Evolutionary conservation across 2,888 invertebrate species (phyloP), one percentile per base, ranked within the genome.

Genomic region (Pelosia muscerda): DNA sequence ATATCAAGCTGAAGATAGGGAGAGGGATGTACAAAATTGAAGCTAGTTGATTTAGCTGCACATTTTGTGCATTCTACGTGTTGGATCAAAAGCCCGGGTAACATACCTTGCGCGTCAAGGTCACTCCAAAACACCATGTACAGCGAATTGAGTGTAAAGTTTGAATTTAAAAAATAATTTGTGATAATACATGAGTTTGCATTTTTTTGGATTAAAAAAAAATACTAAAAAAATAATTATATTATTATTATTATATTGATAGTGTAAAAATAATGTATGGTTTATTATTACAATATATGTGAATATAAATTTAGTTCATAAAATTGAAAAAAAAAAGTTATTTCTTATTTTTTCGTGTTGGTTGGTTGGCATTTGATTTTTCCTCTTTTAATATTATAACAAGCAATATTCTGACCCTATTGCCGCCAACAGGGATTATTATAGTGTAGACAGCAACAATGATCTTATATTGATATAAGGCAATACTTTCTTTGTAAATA

Each of bases 201-300:
- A 78, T 81, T 82, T 81, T 74, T 76, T 77, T 75, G 56, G 59
- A 68, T 62, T 65, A 65, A 71, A 73, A 73, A 65, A 65, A 65
- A 57, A 54, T 61, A 75, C 73, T 68, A 73, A 75, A 73, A 69
- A 76, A 63, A 60, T 59, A 65, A 38, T 57, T 66, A 38, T 38
- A 38, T 38, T 38, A 38, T 38, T 34, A 34, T 34, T 38, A 38
- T 38, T 38, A 38, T 61, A 54, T 73, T 73, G 49, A 75, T 74
- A 74, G 72, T 78, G 81, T 79, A 79, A 75, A 69, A 75, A 81
- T 79, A 70, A 69, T 79, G 80, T 81, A 81, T 69, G 72, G 73
- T 68, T 64, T 56, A 56, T 60, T 28, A 71, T 34, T 38, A 38
- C 38, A 38, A 38, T 66, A 61, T 63, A 70, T 80, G 81, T 81